Evolutionary conservation across 2,797 vertebrate genomes (phyloP).

Genomic region (Sparidentex hasta): DNA sequence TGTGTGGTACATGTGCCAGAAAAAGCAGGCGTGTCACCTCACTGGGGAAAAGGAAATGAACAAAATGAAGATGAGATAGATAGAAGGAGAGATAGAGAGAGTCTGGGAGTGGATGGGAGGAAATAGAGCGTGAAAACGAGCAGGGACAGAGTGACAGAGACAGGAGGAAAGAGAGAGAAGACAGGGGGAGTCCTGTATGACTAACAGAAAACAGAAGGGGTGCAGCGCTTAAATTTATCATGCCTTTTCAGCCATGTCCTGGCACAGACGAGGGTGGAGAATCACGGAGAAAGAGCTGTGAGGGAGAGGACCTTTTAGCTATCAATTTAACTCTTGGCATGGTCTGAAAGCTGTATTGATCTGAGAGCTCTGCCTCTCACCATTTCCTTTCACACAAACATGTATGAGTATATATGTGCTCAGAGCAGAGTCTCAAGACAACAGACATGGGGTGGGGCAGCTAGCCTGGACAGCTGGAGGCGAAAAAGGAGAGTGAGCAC

Average conservation of each 20-base stretch:
- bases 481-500: conserved; percentile 18
- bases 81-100: conserved; percentile 1
- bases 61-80: conserved; percentile 18
- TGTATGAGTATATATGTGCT: conserved; percentile 12
- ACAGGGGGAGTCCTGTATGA: conserved; percentile 44
- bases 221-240: conserved; percentile 44
- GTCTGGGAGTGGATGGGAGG: conserved; percentile 45
- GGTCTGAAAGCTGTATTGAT: conserved; percentile 58
- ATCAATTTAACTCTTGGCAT: conserved; percentile 31
- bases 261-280: conserved; percentile 29
- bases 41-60: conserved; percentile 13
- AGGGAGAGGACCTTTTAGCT: conserved; percentile 15
- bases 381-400: conserved; percentile 22
- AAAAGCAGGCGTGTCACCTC: neutral
- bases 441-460: conserved; percentile 59
- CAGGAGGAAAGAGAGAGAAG: conserved; percentile 26
- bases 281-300: neutral
- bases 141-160: conserved; percentile 29
- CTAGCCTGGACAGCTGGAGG: conserved; percentile 39
- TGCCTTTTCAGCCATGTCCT: conserved; percentile 26
- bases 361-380: conserved; percentile 28
- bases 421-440: conserved; percentile 30
- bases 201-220: conserved; percentile 54
- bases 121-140: conserved; percentile 68
- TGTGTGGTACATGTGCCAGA: neutral